Base-by-base conservation (phyloP, 2,888 invertebrate genomes). In the Cepaea hortensis region DNA sequence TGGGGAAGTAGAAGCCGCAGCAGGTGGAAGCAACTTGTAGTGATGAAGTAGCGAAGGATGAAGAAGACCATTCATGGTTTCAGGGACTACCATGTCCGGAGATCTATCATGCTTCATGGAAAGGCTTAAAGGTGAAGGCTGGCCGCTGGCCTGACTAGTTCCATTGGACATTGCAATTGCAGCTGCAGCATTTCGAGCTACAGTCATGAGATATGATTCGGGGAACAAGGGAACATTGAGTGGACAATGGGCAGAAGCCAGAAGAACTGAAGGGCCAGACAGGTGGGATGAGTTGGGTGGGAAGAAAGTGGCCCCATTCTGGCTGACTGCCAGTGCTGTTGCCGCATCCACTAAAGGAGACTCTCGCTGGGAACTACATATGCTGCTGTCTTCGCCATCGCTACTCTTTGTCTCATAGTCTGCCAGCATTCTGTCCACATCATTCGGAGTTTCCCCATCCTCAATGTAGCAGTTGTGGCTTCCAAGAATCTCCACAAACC, bases 401-500 rank as follows among this genome's bases (percentile, higher is more conserved):
- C 85, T 82, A 61, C 81, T 86, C 23, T 81, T 87, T 2, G 55
- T 65, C 65, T 87, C 88, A 77, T 89, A 89, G 72, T 87, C 88
- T 15, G 87, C 85, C 65, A 87, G 46, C 82, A 88, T 88, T 48
- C 50, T 85, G 55, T 70, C 83, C 82, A 84, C 62, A 50, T 84
- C 84, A 79, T 73, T 84, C 61, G 85, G 87, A 4, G 88, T 81
- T 35, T 87, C 86, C 11, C 83, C 85, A n/a, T 83, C 87, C 7
- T 87, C 87, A 20, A 85, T 88, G 80, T 88, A 89, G 61, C 80
- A 83, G 80, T 88, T 91, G 87, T 93, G 93, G 80, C 91, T 90
- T n/a, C 93, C 93, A 79, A 92, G 90, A 65, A 92, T 91, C 87
- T 93, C 93, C 13, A 93, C 93, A 85, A 92, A 93, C 93, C 93